Conservation (phyloP, 2,888 invertebrate species). For the Thera obeliscata region DNA sequence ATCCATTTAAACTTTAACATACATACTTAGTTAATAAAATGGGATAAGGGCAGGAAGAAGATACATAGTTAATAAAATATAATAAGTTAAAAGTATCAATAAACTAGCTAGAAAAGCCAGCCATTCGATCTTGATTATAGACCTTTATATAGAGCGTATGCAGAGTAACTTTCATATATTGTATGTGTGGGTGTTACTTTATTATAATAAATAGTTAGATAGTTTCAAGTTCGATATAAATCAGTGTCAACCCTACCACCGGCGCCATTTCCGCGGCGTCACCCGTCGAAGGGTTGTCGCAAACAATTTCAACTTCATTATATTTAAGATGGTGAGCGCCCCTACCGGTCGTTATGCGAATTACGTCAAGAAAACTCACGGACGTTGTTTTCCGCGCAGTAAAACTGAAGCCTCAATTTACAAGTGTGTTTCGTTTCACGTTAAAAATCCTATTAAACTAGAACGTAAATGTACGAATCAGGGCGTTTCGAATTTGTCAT, state of each 20-base stretch:
- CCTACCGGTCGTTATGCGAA: constrained; percentile 49
- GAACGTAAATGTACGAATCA: constrained; percentile 52
- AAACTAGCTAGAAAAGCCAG: no score
- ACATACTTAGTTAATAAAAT: no score
- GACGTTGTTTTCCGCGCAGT: constrained; percentile 30
- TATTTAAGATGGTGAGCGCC: constrained; percentile 48
- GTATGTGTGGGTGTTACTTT: no score
- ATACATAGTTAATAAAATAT: no score
- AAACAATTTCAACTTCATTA: constrained; percentile 65
- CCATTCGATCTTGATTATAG: no score
- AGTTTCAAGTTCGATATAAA: constrained; percentile 14
- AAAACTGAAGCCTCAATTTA: constrained; percentile 32
- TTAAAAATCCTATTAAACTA: constrained; percentile 33
- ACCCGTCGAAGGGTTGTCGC: constrained; percentile 58
- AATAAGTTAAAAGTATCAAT: no score
- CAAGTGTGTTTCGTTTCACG: constrained; percentile 15
- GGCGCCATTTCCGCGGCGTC: constrained; percentile 48
- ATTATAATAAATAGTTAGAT: no score
- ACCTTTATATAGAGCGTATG: no score
- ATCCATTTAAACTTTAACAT: no score
- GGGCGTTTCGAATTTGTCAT: constrained; percentile 58
- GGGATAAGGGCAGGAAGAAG: no score
- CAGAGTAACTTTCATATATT: no score
- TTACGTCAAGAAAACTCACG: constrained; percentile 47
- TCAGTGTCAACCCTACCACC: constrained; percentile 54